phyloP scores from a whole-genome alignment of 2,797 vertebrate species.

The Gymnothorax reevesii region DNA sequence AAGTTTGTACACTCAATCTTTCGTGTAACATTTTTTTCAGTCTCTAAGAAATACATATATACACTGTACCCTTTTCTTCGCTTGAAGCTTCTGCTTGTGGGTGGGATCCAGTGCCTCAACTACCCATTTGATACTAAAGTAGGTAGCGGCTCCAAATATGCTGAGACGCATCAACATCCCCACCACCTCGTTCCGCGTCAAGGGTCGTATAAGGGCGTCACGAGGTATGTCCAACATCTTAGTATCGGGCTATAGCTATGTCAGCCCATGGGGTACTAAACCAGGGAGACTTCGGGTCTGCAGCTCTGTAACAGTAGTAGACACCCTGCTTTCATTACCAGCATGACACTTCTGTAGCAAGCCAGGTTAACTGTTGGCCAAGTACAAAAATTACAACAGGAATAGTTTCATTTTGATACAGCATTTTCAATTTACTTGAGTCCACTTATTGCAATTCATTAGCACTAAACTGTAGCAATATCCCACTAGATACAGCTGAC shows the following conservation, averaged over 20 bases:
- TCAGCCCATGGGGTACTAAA: constrained; percentile 63
- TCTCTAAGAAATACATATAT: background rate
- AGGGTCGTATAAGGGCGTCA: constrained; percentile 71
- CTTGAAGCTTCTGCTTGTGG: constrained; percentile 73
- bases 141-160: constrained; percentile 76
- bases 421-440: no score
- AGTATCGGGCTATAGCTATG: constrained; percentile 13
- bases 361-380: background rate
- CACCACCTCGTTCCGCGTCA: constrained; percentile 75
- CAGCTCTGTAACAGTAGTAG: background rate
- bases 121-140: constrained; percentile 80
- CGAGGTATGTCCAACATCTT: constrained; percentile 72
- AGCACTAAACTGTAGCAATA: no score
- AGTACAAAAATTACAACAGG: no score
- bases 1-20: background rate
- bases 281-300: background rate
- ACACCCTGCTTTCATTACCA: background rate
- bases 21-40: background rate
- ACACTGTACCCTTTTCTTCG: constrained; percentile 75
- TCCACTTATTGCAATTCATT: no score
- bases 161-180: constrained; percentile 73
- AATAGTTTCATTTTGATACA: no score
- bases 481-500: no score
- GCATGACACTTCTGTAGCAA: background rate
- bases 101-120: constrained; percentile 78